Evolutionary conservation across 2,888 invertebrate species (phyloP), one percentile per base, ranked within the genome.

Genomic region (Cetonia aurata): DNA sequence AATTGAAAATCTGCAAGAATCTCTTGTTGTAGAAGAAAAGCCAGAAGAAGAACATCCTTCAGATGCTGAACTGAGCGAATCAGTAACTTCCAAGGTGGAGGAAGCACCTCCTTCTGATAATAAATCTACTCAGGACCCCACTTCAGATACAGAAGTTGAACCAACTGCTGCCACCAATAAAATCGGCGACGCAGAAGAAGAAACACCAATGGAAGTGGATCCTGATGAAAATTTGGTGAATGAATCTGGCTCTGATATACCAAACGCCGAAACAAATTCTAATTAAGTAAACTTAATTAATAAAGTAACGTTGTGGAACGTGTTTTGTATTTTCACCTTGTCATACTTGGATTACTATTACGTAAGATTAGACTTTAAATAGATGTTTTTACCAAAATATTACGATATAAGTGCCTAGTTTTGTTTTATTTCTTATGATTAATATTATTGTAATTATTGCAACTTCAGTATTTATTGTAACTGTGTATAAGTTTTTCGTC

Each of bases 141-240:
- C 48, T 42, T 9, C 17, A 6, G 57, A 41, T 9, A 9, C 41
- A 13, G 19, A 57, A 37, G 41, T 33, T 55, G 42, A 57, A 17
- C 57, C 37, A 13, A 15, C 37, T 42, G 41, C 41, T 25, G n/a
- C 48, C 13, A 25, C 25, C n/a, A 31, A 67, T 31, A 42, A 52
- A 52, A 19, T 52, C 17, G 12, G 37, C 56, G 10, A 19, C 15
- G 19, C 66, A 31, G 60, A 42, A 13, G 37, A 48, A 62, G 65
- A 59, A n/a, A 69, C 66, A 70, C 75, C 74, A 75, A 78, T 73
- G 73, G 75, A 75, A 68, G 72, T 73, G 17, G 77, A 77, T 55
- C 41, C 52, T 9, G 72, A 73, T 31, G 56, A 50, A 46, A 62
- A 65, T 48, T 46, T 70, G 8, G 65, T 56, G 31, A 60, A 66